Conservation (phyloP, 2,888 invertebrate genomes). For the Dilophus febrilis region DNA sequence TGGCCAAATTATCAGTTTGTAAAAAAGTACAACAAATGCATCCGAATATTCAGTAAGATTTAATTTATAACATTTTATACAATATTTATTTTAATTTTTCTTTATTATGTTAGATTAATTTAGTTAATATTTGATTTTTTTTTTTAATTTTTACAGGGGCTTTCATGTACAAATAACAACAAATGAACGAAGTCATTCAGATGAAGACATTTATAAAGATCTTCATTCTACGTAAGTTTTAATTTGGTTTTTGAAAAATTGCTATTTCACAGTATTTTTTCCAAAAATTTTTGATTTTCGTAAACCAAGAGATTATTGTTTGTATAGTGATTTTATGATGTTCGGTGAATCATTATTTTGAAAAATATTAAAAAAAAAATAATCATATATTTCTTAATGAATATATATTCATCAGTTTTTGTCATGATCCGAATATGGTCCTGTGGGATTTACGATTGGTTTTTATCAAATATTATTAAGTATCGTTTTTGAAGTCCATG, state of each 20-base stretch:
- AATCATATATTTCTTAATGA: no score
- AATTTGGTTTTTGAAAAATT: background rate
- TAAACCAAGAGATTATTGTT: background rate
- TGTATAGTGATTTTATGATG: no score
- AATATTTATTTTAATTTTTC: background rate
- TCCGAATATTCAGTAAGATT: conserved; percentile 51
- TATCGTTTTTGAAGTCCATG: no score
- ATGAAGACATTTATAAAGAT: conserved; percentile 73
- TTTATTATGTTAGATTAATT: background rate
- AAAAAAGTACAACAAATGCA: conserved; percentile 38
- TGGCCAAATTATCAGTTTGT: conserved; percentile 75
- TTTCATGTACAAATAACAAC: conserved; percentile 49
- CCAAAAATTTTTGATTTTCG: background rate
- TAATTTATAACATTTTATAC: background rate
- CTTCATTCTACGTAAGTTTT: conserved; percentile 60
- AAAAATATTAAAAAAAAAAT: no score
- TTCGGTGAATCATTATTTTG: no score
- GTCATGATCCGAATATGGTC: no score
- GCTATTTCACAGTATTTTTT: background rate
- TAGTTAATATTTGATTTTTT: conserved; percentile 2
- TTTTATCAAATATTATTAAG: no score
- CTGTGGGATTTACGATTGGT: no score
- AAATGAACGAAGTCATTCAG: conserved; percentile 49
- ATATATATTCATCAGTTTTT: no score
- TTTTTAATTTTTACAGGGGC: conserved; percentile 38